These are phyloP conservation scores for Acrobasis repandana DNA, from an alignment of 2,888 invertebrate species.

Conservation along the genomic window DNA sequence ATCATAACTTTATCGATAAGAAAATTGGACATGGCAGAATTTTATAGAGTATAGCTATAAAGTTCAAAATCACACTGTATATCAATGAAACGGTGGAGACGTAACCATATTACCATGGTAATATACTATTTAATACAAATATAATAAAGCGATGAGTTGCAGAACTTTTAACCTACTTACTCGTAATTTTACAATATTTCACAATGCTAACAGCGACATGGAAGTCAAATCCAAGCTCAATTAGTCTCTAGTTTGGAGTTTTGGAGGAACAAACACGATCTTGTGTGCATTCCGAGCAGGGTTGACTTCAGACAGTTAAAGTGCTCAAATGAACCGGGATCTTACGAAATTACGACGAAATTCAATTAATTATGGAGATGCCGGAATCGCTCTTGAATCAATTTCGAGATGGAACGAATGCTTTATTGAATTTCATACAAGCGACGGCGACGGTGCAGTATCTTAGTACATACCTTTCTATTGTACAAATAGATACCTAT, in stretches of 20 bases:
- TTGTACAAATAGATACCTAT: too few relatives aligned
- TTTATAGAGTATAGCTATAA: too few relatives aligned
- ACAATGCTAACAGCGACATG: conserved; percentile 9
- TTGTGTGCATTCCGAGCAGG: conserved; percentile 26
- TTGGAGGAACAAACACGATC: conserved; percentile 27
- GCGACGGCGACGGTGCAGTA: conserved; percentile 4
- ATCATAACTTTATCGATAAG: too few relatives aligned
- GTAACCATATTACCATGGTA: too few relatives aligned
- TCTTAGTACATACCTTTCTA: background rate
- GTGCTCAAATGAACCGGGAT: conserved; percentile 20
- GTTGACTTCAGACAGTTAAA: conserved; percentile 27
- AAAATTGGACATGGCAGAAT: background rate
- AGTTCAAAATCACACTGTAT: too few relatives aligned
- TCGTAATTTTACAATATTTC: conserved; percentile 18
- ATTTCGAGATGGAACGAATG: conserved; percentile 9
- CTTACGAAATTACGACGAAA: conserved; percentile 12
- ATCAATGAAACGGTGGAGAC: background rate
- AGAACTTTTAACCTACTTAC: background rate
- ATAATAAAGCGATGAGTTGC: conserved; percentile 4
- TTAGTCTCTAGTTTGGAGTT: conserved; percentile 27
- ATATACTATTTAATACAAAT: background rate
- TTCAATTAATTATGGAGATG: conserved; percentile 17
- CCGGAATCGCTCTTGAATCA: conserved; percentile 4
- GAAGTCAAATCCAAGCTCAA: conserved; percentile 28
- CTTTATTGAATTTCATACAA: conserved; percentile 17